Percentiles rank a stretch among this genome's conserved stretches.
Conservation (phyloP, 2,888 invertebrate species). For the Pomacea canaliculata region DNA sequence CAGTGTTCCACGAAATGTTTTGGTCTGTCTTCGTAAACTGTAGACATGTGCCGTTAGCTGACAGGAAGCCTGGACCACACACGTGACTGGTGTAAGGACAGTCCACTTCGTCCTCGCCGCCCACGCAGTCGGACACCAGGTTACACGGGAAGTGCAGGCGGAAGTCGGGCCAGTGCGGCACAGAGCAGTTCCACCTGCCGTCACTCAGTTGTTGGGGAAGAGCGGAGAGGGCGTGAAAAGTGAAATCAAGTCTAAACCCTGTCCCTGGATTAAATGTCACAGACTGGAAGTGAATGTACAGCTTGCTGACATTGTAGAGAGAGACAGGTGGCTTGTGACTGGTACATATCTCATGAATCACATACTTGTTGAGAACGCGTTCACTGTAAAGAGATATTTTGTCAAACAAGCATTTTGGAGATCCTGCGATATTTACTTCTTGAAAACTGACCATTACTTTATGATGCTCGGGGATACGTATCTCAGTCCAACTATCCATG, state of each 20-base stretch:
- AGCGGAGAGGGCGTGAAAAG: neutral
- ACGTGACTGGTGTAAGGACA: too few relatives aligned
- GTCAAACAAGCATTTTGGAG: too few relatives aligned
- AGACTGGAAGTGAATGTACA: neutral
- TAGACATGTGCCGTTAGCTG: too few relatives aligned
- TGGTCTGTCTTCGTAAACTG: too few relatives aligned
- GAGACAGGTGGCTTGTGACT: neutral
- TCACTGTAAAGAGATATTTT: too few relatives aligned
- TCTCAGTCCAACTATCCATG: constrained; percentile 6
- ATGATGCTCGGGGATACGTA: neutral
- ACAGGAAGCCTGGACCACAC: too few relatives aligned
- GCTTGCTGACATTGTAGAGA: neutral
- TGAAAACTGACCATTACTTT: too few relatives aligned
- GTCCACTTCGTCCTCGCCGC: constrained; percentile 10
- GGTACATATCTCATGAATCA: constrained; percentile 10
- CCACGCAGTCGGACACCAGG: constrained; percentile 10
- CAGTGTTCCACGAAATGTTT: too few relatives aligned
- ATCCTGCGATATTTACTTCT: too few relatives aligned
- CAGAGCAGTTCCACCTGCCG: constrained; percentile 15
- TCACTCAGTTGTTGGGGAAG: neutral
- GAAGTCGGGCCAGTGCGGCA: constrained; percentile 13
- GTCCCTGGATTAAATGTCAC: constrained; percentile 1
- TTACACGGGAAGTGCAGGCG: constrained; percentile 17
- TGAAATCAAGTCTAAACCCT: constrained; percentile 13
- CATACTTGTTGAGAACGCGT: neutral